These are phyloP conservation scores for Coregonus sp. DNA, from an alignment of 2,797 vertebrate species.

Conservation along the genomic window DNA sequence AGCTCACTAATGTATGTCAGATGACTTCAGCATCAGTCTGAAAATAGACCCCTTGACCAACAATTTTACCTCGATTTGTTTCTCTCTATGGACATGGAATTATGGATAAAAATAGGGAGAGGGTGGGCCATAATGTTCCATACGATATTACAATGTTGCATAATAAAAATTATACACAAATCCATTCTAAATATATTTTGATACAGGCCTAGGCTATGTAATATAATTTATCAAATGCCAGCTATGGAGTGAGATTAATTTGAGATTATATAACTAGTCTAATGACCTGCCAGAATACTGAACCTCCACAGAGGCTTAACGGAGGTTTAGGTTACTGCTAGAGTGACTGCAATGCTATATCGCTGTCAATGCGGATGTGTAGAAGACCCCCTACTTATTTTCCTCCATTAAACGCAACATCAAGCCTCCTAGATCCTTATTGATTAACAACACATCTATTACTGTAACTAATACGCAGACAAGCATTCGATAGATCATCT, in stretches of 20 bases:
- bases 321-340: constrained; percentile 55
- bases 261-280: constrained; percentile 66
- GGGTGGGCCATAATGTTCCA: not conserved
- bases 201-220: not conserved
- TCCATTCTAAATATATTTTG: not conserved
- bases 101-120: not conserved
- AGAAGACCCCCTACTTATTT: not conserved
- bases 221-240: constrained; percentile 37
- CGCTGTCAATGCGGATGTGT: not conserved
- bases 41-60: too few relatives aligned
- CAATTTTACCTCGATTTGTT: too few relatives aligned
- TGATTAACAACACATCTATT: not conserved
- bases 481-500: not conserved
- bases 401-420: not conserved
- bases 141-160: not conserved
- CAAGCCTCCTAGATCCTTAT: not conserved
- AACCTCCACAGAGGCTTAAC: constrained; percentile 65
- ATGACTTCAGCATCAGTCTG: too few relatives aligned
- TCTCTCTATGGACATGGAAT: too few relatives aligned
- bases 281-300: constrained; percentile 48
- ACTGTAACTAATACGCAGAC: not conserved
- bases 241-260: constrained; percentile 56
- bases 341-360: constrained; percentile 42
- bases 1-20: not conserved
- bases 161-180: too few relatives aligned